Conservation (phyloP, 2,888 invertebrate genomes). For the Drosophila fungiperda region DNA sequence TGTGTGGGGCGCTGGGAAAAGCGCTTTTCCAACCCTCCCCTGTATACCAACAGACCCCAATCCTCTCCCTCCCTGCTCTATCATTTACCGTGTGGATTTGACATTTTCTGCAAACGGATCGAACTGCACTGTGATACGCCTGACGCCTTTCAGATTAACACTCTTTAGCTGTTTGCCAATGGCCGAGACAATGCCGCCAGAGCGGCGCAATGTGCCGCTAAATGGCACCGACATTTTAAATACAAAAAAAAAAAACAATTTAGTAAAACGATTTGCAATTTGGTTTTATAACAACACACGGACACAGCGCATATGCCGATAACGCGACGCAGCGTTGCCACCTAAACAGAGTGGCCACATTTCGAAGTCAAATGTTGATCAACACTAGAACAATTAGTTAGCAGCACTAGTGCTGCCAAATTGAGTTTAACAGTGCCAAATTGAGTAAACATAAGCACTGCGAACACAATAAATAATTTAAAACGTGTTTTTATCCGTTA, state of each 20-base stretch:
- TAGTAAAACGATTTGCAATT: conserved; percentile 29
- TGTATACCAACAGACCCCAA: conserved; percentile 8
- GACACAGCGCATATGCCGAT: conserved; percentile 34
- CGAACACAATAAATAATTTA: neutral
- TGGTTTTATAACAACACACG: conserved; percentile 62
- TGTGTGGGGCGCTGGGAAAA: conserved; percentile 49
- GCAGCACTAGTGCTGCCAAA: conserved; percentile 25
- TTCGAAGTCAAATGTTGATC: neutral
- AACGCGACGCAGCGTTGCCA: conserved; percentile 37
- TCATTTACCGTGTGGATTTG: conserved; percentile 86
- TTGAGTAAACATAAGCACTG: conserved; percentile 36
- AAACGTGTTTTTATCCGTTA: neutral
- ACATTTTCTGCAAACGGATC: conserved; percentile 93
- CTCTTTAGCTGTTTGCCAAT: conserved; percentile 90
- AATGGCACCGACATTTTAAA: conserved; percentile 89
- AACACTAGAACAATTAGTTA: conserved; percentile 17
- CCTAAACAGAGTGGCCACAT: conserved; percentile 18
- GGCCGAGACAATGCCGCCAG: conserved; percentile 90
- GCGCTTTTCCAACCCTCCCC: conserved; percentile 64
- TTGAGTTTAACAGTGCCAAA: conserved; percentile 44
- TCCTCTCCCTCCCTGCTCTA: neutral
- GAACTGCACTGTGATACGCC: conserved; percentile 91
- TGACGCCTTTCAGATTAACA: conserved; percentile 92
- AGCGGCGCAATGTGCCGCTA: conserved; percentile 89
- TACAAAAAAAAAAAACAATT: conserved; percentile 17